Percentiles rank a stretch among this genome's conserved stretches.
Evolutionary conservation across 1,140 invertebrate genomes (phyloP).

Genomic region (Aphis gossypii): DNA sequence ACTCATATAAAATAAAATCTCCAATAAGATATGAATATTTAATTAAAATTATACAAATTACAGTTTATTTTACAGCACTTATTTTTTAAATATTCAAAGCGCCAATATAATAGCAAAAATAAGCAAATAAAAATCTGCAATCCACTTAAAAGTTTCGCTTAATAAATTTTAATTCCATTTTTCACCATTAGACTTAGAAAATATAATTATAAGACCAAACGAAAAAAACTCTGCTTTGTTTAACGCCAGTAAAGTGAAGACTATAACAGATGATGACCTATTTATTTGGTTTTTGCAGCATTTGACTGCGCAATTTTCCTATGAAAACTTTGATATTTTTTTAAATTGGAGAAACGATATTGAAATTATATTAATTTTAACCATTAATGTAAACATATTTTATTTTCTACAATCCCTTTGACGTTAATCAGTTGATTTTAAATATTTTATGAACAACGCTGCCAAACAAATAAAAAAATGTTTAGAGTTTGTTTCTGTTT

Average conservation of each 20-base stretch:
- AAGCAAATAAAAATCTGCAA: background rate
- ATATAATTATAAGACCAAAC: background rate
- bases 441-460: background rate
- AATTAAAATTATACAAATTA: background rate
- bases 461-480: background rate
- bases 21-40: background rate
- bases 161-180: constrained; percentile 10
- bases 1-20: background rate
- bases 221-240: background rate
- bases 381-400: background rate
- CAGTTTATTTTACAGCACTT: background rate
- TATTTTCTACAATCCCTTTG: background rate
- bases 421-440: background rate
- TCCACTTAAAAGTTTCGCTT: background rate
- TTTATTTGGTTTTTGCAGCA: background rate
- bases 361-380: background rate
- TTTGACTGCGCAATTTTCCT: background rate
- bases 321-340: background rate
- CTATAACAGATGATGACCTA: background rate
- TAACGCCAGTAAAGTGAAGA: background rate
- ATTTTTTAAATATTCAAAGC: constrained; percentile 6
- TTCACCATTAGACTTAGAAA: background rate
- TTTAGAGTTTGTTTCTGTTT: constrained; percentile 17
- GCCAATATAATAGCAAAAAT: background rate
- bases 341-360: background rate